Evolutionary conservation across 1,140 invertebrate genomes (phyloP).

Genomic region (Andricus grossulariae): DNA sequence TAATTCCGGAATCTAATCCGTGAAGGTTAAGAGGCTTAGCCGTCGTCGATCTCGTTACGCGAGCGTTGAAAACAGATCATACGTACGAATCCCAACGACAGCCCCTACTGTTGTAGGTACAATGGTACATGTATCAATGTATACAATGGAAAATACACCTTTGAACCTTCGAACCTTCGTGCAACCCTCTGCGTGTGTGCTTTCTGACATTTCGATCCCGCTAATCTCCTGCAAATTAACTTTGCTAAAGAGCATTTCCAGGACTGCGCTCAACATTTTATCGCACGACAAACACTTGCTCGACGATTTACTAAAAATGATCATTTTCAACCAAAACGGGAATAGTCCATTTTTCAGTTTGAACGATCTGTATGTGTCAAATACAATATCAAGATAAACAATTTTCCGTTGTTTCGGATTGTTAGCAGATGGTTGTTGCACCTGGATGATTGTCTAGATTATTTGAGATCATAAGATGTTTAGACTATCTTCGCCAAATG

Average conservation of each 20-base stretch:
- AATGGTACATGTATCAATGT: not conserved
- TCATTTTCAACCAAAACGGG: no score
- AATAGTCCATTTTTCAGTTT: no score
- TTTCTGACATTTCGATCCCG: conserved; percentile 29
- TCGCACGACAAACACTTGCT: conserved; percentile 11
- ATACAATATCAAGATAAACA: no score
- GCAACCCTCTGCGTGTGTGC: conserved; percentile 2
- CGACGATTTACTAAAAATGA: not conserved
- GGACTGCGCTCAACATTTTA: conserved; percentile 9
- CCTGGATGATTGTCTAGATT: no score
- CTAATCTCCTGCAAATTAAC: conserved; percentile 31
- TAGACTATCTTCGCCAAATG: no score
- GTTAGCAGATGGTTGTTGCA: no score
- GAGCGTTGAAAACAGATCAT: conserved; percentile 64
- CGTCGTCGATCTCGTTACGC: conserved; percentile 66
- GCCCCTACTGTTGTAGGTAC: conserved; percentile 32
- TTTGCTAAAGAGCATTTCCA: conserved; percentile 28
- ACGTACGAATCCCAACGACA: conserved; percentile 67
- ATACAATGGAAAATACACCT: not conserved
- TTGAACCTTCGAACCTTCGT: not conserved
- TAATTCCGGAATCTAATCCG: conserved; percentile 43
- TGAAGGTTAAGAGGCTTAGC: conserved; percentile 67
- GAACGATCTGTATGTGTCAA: no score
- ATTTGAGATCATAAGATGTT: no score
- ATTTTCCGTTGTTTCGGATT: no score